These are phyloP conservation scores for Diogma glabrata DNA, from an alignment of 2,888 invertebrate genomes.

Conservation along the genomic window DNA sequence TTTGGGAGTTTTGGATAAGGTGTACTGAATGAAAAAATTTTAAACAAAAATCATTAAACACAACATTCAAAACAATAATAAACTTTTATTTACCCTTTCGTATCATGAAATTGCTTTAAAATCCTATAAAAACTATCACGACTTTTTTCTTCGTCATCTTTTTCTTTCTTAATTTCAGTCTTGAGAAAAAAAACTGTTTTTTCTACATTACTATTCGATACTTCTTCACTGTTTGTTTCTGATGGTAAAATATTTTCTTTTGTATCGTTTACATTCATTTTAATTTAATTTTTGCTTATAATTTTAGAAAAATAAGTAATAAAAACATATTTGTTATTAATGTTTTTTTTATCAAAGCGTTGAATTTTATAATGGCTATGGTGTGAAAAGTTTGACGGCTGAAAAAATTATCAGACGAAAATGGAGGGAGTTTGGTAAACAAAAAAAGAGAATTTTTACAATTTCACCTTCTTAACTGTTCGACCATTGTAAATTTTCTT, in stretches of 20 bases:
- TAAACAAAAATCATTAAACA: not conserved
- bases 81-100: slow-evolving; percentile 66
- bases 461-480: too few species aligned
- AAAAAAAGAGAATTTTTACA: too few species aligned
- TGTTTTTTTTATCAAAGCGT: too few species aligned
- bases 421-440: too few species aligned
- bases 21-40: slow-evolving; percentile 37
- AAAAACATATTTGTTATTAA: not conserved
- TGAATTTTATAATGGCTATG: not conserved
- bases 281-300: not conserved
- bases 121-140: slow-evolving; percentile 40
- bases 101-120: slow-evolving; percentile 81
- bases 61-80: not conserved
- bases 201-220: not conserved
- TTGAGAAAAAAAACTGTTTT: slow-evolving; percentile 4
- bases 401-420: not conserved
- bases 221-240: not conserved
- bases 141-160: not conserved
- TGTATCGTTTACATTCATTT: not conserved
- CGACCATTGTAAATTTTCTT: too few species aligned
- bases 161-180: not conserved
- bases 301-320: not conserved
- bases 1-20: slow-evolving; percentile 50
- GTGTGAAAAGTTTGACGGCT: slow-evolving; percentile 5
- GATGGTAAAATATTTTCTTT: not conserved